Conservation (phyloP, 2,113 vertebrate species). For the Etia nguti region DNA sequence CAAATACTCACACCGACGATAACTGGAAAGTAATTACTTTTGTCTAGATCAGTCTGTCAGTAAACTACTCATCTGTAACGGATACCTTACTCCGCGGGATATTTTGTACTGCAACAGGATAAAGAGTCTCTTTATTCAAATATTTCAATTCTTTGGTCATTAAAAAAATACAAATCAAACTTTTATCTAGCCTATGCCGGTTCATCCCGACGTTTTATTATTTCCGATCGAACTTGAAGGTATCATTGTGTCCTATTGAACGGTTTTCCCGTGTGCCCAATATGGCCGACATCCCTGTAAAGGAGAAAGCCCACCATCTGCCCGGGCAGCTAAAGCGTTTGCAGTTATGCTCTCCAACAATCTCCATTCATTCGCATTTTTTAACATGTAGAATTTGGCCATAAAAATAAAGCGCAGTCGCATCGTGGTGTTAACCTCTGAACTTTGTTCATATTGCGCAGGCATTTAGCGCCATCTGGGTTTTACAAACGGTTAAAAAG, state of each 20-base stretch:
- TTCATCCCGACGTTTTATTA: fast-evolving
- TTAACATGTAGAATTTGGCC: background rate
- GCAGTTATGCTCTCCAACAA: background rate
- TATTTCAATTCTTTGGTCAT: background rate
- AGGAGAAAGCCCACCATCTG: background rate
- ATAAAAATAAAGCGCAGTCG: background rate
- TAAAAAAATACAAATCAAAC: background rate
- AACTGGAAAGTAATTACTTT: background rate
- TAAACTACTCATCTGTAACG: background rate
- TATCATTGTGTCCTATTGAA: slow-evolving; percentile 21
- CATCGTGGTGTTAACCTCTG: background rate
- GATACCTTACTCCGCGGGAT: background rate
- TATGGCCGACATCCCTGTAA: slow-evolving; percentile 51
- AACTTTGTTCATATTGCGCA: background rate
- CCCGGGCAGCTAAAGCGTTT: background rate
- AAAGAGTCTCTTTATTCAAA: background rate
- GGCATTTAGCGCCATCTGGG: slow-evolving; percentile 40
- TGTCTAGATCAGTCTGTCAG: background rate
- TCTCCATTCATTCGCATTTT: background rate
- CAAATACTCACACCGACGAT: background rate
- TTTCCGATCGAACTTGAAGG: slow-evolving; percentile 20
- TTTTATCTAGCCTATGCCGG: background rate
- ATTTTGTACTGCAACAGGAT: background rate
- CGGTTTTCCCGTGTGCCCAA: slow-evolving; percentile 52
- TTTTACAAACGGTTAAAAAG: background rate